Base-by-base conservation (phyloP, 2,113 vertebrate species). In the Anguilla rostrata region DNA sequence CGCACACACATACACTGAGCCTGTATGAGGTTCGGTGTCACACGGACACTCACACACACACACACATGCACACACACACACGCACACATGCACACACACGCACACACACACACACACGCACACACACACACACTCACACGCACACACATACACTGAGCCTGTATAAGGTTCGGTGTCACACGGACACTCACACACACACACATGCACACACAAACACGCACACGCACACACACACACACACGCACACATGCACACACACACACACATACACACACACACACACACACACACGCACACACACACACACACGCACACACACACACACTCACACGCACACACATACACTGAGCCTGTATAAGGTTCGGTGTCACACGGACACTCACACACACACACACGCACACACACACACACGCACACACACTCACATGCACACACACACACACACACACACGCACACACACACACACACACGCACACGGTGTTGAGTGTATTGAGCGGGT, bases 401-500 rank as follows among this genome's bases (percentile, higher is more conserved):
- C 63, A 71, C 63, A 22, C 63, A 26, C 20, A 5, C 7, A 5
- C 63, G 26, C 63, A 2, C 89, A 81, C 89, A 88, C 90, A 89
- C 88, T 88, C 82, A 85, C 82, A 87, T 82, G 88, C 86, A 87
- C 53, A 87, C 22, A 85, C 78, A 53, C 80, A 57, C 86, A 66
- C 84, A 85, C 90, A 90, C 83, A 92, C 90, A 94, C 89, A 88
- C 92, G 91, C 90, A 92, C 88, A 86, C 93, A 87, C 87, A 57
- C 89, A 91, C 90, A 91, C 89, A 93, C 89, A 87, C 56, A 83
- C 88, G 40, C 83, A 53, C 49, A 39, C 79, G 94, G 95, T 95
- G 95, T 94, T 95, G 95, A 96, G 94, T 92, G 91, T 92, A 96
- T 96, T 92, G 95, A 96, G 94, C 94, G 92, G 90, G 89, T 95